Evolutionary conservation across 2,888 invertebrate species (phyloP).

Genomic region (Leptura quadrifasciata): DNA sequence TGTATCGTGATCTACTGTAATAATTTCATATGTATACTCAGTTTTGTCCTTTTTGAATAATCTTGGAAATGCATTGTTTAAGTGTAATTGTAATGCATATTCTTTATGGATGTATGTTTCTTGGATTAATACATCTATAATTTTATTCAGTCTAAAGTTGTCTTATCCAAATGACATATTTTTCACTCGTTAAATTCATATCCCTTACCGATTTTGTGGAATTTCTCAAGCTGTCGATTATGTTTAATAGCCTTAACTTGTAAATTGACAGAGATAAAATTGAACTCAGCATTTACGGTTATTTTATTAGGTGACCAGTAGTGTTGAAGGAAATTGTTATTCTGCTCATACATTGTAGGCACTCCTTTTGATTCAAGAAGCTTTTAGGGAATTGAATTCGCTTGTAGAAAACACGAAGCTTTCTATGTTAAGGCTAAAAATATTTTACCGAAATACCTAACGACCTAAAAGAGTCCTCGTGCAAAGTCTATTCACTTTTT

Average conservation of each 20-base stretch:
- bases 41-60: too few relatives aligned
- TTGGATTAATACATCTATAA: too few relatives aligned
- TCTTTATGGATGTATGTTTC: too few relatives aligned
- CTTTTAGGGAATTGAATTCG: constrained; percentile 65
- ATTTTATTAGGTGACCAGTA: constrained; percentile 54
- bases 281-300: constrained; percentile 36
- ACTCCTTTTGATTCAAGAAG: constrained; percentile 59
- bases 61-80: too few relatives aligned
- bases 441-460: constrained; percentile 42
- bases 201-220: background rate
- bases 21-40: too few relatives aligned
- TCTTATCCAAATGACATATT: background rate
- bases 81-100: too few relatives aligned
- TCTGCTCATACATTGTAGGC: constrained; percentile 55
- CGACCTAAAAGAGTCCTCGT: constrained; percentile 25
- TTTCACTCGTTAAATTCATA: background rate
- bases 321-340: constrained; percentile 57
- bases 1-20: too few relatives aligned
- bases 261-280: constrained; percentile 27
- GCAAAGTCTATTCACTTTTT: constrained; percentile 20
- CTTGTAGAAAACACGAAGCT: constrained; percentile 50
- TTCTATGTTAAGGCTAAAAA: constrained; percentile 44
- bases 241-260: constrained; percentile 7
- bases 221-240: background rate
- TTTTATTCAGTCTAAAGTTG: too few relatives aligned